Conservation (phyloP, 2,113 vertebrate species). For the Bucco capensis region DNA sequence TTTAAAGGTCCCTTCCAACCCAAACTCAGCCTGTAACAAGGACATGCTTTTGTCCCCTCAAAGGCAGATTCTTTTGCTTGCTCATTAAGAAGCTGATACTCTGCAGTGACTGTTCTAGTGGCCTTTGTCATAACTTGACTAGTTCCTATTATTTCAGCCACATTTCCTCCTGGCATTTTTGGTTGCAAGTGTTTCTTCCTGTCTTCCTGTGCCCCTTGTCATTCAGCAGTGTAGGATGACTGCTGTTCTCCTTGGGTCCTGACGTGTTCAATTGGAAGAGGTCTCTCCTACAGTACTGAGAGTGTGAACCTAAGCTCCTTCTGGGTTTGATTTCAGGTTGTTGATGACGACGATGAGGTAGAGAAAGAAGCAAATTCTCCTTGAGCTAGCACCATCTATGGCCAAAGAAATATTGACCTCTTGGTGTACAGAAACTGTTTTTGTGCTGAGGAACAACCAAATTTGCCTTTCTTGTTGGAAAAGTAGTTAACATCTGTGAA, state of each 20-base stretch:
- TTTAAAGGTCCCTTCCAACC: no score
- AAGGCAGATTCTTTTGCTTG: no score
- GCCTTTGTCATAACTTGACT: no score
- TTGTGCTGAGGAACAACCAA: constrained; percentile 28
- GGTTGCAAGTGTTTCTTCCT: no score
- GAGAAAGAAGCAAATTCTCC: constrained; percentile 74
- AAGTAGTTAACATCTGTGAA: neutral
- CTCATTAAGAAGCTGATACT: no score
- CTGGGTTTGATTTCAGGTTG: constrained; percentile 70
- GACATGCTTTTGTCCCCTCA: no score
- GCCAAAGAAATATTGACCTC: constrained; percentile 14
- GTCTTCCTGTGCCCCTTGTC: no score
- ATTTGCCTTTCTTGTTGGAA: neutral
- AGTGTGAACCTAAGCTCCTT: neutral
- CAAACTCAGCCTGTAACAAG: no score
- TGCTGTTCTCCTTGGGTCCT: neutral
- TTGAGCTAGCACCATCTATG: constrained; percentile 40
- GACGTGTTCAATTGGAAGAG: no score
- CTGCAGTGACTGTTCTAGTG: no score
- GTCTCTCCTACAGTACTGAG: neutral
- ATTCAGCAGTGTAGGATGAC: neutral
- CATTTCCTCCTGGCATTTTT: no score
- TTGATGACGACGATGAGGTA: constrained; percentile 69
- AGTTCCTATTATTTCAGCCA: no score
- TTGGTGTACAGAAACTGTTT: neutral